Percentiles rank a stretch among this genome's conserved stretches.
phyloP scores from a whole-genome alignment of 2,113 vertebrate genomes.

The Labeo catla region DNA sequence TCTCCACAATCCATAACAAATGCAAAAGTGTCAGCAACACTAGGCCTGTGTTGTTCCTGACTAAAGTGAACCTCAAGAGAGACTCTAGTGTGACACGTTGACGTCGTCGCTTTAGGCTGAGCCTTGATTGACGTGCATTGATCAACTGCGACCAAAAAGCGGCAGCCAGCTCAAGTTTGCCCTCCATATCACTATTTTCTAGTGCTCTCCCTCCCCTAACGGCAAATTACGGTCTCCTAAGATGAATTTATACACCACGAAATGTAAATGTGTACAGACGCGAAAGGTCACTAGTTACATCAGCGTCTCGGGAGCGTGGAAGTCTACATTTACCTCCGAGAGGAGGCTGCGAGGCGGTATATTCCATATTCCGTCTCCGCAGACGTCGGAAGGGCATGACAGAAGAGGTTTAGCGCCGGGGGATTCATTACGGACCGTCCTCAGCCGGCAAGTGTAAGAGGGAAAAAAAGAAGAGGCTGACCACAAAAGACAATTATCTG shows the following conservation, averaged over 20 bases:
- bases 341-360: neutral
- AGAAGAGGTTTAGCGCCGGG: conserved; percentile 13
- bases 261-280: conserved; percentile 47
- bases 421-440: conserved; percentile 48
- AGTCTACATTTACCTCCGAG: conserved; percentile 48
- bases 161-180: neutral
- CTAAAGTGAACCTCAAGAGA: conserved; percentile 26
- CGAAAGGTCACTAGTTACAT: conserved; percentile 50
- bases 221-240: conserved; percentile 38
- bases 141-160: conserved; percentile 27
- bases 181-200: conserved; percentile 16
- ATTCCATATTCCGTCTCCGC: neutral
- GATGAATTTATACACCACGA: conserved; percentile 47
- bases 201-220: conserved; percentile 34
- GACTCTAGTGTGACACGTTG: neutral
- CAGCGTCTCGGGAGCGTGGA: conserved; percentile 17
- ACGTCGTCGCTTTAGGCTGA: conserved; percentile 11
- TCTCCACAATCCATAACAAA: neutral
- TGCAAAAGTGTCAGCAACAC: neutral
- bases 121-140: conserved; percentile 46
- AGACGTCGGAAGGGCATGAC: conserved; percentile 19
- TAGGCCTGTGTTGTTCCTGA: neutral
- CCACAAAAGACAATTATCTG: conserved; percentile 48
- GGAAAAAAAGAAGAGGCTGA: conserved; percentile 26
- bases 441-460: neutral